phyloP scores from a whole-genome alignment of 1,140 invertebrate genomes.

The Drosophila ficusphila region DNA sequence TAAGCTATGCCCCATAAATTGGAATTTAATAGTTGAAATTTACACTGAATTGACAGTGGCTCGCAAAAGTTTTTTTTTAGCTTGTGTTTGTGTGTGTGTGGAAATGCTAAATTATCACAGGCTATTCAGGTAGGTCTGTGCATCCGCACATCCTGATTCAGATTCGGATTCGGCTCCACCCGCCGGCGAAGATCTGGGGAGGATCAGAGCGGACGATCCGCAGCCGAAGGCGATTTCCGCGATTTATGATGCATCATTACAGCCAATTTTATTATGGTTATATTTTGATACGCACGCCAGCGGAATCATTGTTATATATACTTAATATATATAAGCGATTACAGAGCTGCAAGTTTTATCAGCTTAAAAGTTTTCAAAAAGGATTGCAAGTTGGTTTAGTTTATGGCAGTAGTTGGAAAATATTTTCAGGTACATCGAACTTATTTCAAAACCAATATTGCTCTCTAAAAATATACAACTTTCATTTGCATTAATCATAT shows the following conservation, averaged over 20 bases:
- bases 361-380: too few relatives aligned
- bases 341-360: slow-evolving; percentile 1
- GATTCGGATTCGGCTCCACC: not conserved
- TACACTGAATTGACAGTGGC: slow-evolving; percentile 75
- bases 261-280: slow-evolving; percentile 67
- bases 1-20: slow-evolving; percentile 81
- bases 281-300: slow-evolving; percentile 68
- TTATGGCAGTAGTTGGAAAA: too few relatives aligned
- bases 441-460: too few relatives aligned
- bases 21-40: slow-evolving; percentile 83
- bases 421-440: too few relatives aligned
- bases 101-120: slow-evolving; percentile 10
- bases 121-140: slow-evolving; percentile 37
- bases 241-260: slow-evolving; percentile 80
- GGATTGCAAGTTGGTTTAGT: too few relatives aligned
- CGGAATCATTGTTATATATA: not conserved
- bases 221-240: slow-evolving; percentile 51
- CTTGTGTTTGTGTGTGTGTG: not conserved
- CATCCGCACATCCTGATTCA: not conserved
- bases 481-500: too few relatives aligned
- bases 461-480: too few relatives aligned
- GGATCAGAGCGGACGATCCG: not conserved
- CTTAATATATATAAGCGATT: not conserved
- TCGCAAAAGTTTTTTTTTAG: slow-evolving; percentile 50
- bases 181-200: not conserved